phyloP scores from a whole-genome alignment of 2,113 vertebrate genomes.

The Podarcis raffonei region DNA sequence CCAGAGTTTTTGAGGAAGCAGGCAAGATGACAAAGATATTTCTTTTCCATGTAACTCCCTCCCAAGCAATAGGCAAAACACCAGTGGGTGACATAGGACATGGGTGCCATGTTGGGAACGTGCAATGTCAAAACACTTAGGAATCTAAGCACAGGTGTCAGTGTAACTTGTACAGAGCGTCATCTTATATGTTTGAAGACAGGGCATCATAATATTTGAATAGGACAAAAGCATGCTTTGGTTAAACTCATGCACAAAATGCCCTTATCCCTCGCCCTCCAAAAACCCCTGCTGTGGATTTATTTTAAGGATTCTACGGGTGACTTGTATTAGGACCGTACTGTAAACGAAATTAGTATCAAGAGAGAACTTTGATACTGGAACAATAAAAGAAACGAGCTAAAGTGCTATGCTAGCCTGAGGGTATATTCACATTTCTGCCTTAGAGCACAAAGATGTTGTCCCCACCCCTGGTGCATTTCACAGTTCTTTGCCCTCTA shows the following conservation, averaged over 20 bases:
- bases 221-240: constrained; percentile 67
- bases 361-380: neutral
- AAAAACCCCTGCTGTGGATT: neutral
- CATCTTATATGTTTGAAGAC: constrained; percentile 65
- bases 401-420: neutral
- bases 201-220: constrained; percentile 69
- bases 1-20: too few relatives aligned
- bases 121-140: too few relatives aligned
- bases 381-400: neutral
- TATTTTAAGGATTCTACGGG: too few relatives aligned
- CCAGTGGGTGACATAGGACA: too few relatives aligned
- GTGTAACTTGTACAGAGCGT: constrained; percentile 52
- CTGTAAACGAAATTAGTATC: neutral
- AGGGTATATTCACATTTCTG: too few relatives aligned
- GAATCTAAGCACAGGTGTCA: constrained; percentile 47
- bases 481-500: too few relatives aligned
- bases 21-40: too few relatives aligned
- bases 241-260: constrained; percentile 46
- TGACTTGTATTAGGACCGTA: neutral
- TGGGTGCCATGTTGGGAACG: too few relatives aligned
- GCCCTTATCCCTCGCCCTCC: constrained; percentile 42
- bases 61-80: too few relatives aligned
- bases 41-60: too few relatives aligned
- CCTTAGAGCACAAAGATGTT: too few relatives aligned
- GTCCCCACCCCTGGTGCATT: too few relatives aligned